Base-by-base conservation (phyloP, 2,888 invertebrate species). In the Tachystola acroxantha region DNA sequence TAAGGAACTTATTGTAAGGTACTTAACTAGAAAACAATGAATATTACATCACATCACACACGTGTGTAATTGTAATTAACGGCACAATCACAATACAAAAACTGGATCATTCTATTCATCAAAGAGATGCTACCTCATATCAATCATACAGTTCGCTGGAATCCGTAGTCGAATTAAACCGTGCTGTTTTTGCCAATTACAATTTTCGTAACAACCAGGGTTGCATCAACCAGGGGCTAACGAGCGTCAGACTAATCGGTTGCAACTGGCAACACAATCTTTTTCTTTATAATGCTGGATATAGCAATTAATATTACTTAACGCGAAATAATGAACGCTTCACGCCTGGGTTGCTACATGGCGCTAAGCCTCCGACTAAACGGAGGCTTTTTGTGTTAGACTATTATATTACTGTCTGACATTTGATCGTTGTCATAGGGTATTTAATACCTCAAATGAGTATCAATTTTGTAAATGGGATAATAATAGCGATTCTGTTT, bases 231-330 rank as follows among this genome's bases (percentile, higher is more conserved):
- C 34, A 40, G 48, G 48, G 38, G 48, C 46, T 67, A 71, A 67
- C 64, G 52, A 69, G 64, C 62, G 51, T 52, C 58, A 62, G 62
- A 59, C 65, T 69, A 71, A 73, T 75, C 62, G 63, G 59, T 66
- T 70, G 66, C 65, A 62, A 60, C 65, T 61, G 49, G 53, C 57
- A 68, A 65, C 52, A 64, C 61, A 67, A 65, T 67, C 69, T 71
- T 67, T n/a, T 74, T 70, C 71, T 75, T 74, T 71, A 69, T 66
- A 64, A 58, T 65, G 57, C 57, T 57, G 57, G 57, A 63, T 69
- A 64, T 67, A 57, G 73, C 65, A 75, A 79, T 81, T 82, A 79
- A 76, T 78, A 79, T 77, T 77, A 76, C 79, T 79, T 80, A 79
- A 74, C 59, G 49, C 42, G 46, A 57, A 71, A 72, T 74, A 79